Base-by-base conservation (phyloP, 30 jellyfish, hydroid and myxozoan genomes). In the Haliclystus octoradiatus region DNA sequence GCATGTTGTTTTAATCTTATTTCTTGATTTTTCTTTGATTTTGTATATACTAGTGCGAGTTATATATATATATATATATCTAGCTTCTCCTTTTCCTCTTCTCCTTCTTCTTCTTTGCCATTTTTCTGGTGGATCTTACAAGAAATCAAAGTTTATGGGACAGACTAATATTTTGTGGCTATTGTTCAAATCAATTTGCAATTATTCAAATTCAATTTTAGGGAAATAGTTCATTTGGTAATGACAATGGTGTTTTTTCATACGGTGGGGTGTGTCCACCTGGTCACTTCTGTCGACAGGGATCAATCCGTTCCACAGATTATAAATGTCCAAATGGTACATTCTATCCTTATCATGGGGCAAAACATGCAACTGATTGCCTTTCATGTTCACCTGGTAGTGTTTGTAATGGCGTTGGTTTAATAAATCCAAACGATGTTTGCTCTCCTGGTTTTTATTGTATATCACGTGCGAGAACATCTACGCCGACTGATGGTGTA, bases 181-280 rank as follows among this genome's bases (percentile, higher is more conserved):
- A n/a, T n/a, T n/a, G n/a, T n/a, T n/a, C n/a, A n/a, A n/a, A n/a
- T n/a, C n/a, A n/a, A n/a, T n/a, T n/a, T n/a, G n/a, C n/a, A n/a
- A n/a, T n/a, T n/a, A n/a, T n/a, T n/a, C n/a, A 24, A 2, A 34
- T 0, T 70, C 30, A 27, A 19, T 51, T 62, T 29, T 67, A 86
- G 96, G 97, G 97, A 1, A 88, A 88, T 49, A 53, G 67, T 34
- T 52, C 88, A 50, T 64, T 33, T 34, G 94, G 92, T 1, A 72
- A 73, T 52, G 65, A 66, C 33, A 67, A 77, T 34, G 93, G 92
- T 7, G 71, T 80, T 26, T 73, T 63, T 3, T 77, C 72, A 3
- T 89, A 63, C 68, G 98, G 98, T 31, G 98, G 98, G 1, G 94
- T 81, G 34, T 89, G 98, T 65, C 98, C 95, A 34, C 3, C 88